Conservation (phyloP, 2,797 vertebrate genomes). For the Eleutherodactylus coqui region DNA sequence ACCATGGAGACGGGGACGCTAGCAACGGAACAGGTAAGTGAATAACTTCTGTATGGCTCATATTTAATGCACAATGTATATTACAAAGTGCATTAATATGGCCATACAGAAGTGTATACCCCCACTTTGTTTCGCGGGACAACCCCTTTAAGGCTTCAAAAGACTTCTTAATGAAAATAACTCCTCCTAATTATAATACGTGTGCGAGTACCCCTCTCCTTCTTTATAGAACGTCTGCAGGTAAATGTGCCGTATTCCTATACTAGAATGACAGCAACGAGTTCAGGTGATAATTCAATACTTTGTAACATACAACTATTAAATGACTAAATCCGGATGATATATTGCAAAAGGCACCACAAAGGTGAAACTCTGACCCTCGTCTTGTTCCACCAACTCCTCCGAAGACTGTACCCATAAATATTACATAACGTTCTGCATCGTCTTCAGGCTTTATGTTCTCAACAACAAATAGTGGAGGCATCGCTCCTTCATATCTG, state of each 20-base stretch:
- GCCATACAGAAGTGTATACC: too few species aligned
- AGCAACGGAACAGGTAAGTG: too few species aligned
- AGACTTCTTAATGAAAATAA: too few species aligned
- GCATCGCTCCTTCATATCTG: constrained; percentile 23
- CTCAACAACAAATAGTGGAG: background rate
- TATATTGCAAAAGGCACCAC: background rate
- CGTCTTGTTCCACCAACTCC: background rate
- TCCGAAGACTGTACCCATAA: background rate
- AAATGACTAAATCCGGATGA: background rate
- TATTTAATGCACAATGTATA: too few species aligned
- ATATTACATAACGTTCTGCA: constrained; percentile 18
- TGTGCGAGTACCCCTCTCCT: too few species aligned
- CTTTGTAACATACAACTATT: background rate
- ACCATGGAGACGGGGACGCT: too few species aligned
- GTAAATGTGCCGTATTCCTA: background rate
- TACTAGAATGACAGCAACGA: background rate
- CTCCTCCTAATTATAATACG: too few species aligned
- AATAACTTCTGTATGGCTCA: too few species aligned
- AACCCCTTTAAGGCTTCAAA: too few species aligned
- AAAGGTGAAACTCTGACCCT: background rate
- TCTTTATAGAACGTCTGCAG: background rate
- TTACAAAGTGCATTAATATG: too few species aligned
- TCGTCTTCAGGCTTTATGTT: background rate
- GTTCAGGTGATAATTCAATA: background rate
- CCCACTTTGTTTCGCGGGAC: too few species aligned